phyloP scores from a whole-genome alignment of 2,113 vertebrate species.

The Stegastes partitus region DNA sequence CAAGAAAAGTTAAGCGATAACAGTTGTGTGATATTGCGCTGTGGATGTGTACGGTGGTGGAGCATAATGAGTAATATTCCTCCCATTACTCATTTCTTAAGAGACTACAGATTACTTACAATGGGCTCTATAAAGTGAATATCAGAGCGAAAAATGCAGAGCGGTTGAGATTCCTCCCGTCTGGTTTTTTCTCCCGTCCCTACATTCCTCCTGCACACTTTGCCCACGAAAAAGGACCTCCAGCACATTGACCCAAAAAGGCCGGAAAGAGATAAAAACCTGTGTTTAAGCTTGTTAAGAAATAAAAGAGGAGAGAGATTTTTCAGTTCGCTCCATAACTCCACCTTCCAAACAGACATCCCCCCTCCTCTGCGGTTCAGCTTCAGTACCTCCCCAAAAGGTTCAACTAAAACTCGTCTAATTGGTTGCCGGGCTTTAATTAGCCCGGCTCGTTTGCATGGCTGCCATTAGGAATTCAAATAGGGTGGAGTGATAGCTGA shows the following conservation, averaged over 20 bases:
- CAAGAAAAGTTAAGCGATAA: constrained; percentile 56
- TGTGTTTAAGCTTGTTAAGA: constrained; percentile 17
- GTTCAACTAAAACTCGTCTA: constrained; percentile 74
- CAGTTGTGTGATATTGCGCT: constrained; percentile 23
- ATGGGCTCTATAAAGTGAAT: constrained; percentile 15
- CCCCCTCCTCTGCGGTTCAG: constrained; percentile 47
- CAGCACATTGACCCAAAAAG: constrained; percentile 35
- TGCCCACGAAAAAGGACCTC: constrained; percentile 16
- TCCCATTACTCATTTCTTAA: neutral
- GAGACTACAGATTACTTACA: constrained; percentile 12
- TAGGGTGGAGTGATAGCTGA: constrained; percentile 84
- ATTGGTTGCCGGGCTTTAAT: constrained; percentile 83
- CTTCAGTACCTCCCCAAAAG: constrained; percentile 68
- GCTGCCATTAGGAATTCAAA: constrained; percentile 81
- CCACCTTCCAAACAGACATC: constrained; percentile 47
- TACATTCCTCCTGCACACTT: constrained; percentile 49
- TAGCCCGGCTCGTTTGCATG: constrained; percentile 81
- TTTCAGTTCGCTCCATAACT: constrained; percentile 28
- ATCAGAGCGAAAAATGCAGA: constrained; percentile 22
- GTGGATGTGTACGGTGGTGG: neutral
- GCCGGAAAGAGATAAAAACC: constrained; percentile 19
- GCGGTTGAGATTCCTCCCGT: constrained; percentile 15
- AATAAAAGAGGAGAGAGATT: constrained; percentile 36
- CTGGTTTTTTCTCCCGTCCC: constrained; percentile 52
- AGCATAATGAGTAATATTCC: neutral